Conservation (phyloP, 2,113 vertebrate genomes). For the Taurulus bubalis region DNA sequence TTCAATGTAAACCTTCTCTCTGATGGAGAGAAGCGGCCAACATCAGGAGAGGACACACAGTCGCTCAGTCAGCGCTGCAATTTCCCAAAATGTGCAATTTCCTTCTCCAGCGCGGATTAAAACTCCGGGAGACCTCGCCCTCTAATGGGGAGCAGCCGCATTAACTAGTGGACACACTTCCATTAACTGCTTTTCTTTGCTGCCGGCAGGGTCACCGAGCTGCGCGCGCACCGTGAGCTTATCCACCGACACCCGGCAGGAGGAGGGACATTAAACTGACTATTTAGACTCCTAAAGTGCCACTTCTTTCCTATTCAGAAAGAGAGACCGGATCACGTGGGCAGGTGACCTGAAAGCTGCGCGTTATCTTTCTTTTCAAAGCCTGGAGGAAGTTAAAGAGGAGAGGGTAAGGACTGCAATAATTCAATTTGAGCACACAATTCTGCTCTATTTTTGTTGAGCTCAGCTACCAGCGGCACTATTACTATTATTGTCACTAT, state of each 20-base stretch:
- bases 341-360: slow-evolving; percentile 41
- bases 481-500: slow-evolving; percentile 50
- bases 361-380: slow-evolving; percentile 20
- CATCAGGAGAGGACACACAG: slow-evolving; percentile 38
- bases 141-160: slow-evolving; percentile 44
- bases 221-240: slow-evolving; percentile 40
- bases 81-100: slow-evolving; percentile 27
- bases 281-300: slow-evolving; percentile 19
- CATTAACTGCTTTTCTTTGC: slow-evolving; percentile 55
- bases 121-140: slow-evolving; percentile 31
- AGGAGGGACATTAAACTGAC: slow-evolving; percentile 17
- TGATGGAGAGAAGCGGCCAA: slow-evolving; percentile 49
- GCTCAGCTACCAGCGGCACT: slow-evolving; percentile 50
- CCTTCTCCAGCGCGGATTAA: slow-evolving; percentile 31
- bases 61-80: slow-evolving; percentile 16
- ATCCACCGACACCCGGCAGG: slow-evolving; percentile 30
- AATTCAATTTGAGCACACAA: slow-evolving; percentile 55
- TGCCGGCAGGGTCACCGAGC: slow-evolving; percentile 69
- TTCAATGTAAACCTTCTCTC: slow-evolving; percentile 64
- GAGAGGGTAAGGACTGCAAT: slow-evolving; percentile 52
- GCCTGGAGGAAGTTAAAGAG: slow-evolving; percentile 26
- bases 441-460: slow-evolving; percentile 58
- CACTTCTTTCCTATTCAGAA: slow-evolving; percentile 5
- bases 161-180: slow-evolving; percentile 56
- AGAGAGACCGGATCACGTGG: slow-evolving; percentile 35